Evolutionary conservation across 1,140 invertebrate genomes (phyloP), one percentile per base, ranked within the genome.

Genomic region (Ooceraea biroi): DNA sequence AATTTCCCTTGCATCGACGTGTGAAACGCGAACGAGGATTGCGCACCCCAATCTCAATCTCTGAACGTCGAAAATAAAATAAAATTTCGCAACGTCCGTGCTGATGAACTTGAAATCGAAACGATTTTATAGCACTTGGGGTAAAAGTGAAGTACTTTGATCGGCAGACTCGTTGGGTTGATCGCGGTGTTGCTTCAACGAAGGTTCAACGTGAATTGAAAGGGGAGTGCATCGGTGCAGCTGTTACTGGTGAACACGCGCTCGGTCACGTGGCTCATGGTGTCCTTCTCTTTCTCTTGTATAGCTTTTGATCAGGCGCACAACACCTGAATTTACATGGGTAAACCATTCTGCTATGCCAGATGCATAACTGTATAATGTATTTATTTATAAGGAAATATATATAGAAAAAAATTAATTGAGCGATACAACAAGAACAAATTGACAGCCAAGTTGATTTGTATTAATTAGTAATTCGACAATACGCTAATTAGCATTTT

Each of bases 171-270:
- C 2, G 19, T 3, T 27, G 5, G 36, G 36, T 50, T 27, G 46
- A 36, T 22, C 22, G 19, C 61, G 22, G 30, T 57, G 80, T 58
- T 74, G 52, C 82, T 60, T 78, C 76, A 71, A 61, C 55, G 88
- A 55, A 76, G 88, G 85, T 78, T 85, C 82, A 82, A 61, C 88
- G 82, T 88, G 88, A 80, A 89, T 89, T 89, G 88, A 89, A 83
- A 68, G 50, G 36, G 36, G 66, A 84, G 55, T 68, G 88, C 84
- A 76, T 76, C 71, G 83, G 55, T 84, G 85, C 85, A 86, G 76
- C 84, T 82, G 88, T 89, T 84, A 86, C 86, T 85, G 86, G 83
- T 72, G 80, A 89, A 87, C 88, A 88, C 87, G 88, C 88, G 88
- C 76, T 86, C 72, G 87, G 61, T 89, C 88, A 89, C 87, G 87